These are phyloP conservation scores for Labia minor DNA, from an alignment of 2,888 invertebrate species.

Conservation along the genomic window DNA sequence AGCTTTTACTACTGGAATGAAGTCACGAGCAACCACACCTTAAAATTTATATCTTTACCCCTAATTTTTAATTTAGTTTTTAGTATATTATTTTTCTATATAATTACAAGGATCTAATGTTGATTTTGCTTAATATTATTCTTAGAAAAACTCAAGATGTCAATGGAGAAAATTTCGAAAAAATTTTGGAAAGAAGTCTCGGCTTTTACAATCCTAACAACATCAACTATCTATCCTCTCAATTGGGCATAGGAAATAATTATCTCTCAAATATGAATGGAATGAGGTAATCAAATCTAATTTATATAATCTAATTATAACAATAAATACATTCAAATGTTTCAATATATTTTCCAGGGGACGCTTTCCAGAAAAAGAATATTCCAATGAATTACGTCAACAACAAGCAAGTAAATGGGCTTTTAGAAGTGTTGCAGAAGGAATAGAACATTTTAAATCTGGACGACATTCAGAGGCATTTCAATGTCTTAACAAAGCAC, in stretches of 20 bases:
- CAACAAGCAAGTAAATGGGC: conserved; percentile 90
- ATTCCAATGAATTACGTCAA: conserved; percentile 72
- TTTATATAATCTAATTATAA: conserved; percentile 15
- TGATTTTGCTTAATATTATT: conserved; percentile 25
- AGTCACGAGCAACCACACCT: background rate
- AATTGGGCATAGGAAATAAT: conserved; percentile 58
- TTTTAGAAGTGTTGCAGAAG: conserved; percentile 86
- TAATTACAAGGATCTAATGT: background rate
- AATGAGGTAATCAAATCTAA: conserved; percentile 50
- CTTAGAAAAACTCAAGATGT: conserved; percentile 67
- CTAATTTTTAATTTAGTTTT: background rate
- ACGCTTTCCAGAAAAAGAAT: conserved; percentile 68
- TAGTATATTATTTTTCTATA: background rate
- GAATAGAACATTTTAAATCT: conserved; percentile 87
- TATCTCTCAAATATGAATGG: conserved; percentile 59
- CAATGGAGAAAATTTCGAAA: conserved; percentile 68
- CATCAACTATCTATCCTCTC: conserved; percentile 67
- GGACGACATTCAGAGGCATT: conserved; percentile 89
- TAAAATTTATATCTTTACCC: background rate
- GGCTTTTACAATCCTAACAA: conserved; percentile 85
- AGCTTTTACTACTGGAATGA: conserved; percentile 18
- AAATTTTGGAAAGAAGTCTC: conserved; percentile 67
- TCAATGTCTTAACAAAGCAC: conserved; percentile 84
- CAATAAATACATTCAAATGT: background rate
- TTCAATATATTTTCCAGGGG: conserved; percentile 46